These are phyloP conservation scores for Philopotamus ludificatus DNA, from an alignment of 1,140 invertebrate genomes.

Conservation along the genomic window DNA sequence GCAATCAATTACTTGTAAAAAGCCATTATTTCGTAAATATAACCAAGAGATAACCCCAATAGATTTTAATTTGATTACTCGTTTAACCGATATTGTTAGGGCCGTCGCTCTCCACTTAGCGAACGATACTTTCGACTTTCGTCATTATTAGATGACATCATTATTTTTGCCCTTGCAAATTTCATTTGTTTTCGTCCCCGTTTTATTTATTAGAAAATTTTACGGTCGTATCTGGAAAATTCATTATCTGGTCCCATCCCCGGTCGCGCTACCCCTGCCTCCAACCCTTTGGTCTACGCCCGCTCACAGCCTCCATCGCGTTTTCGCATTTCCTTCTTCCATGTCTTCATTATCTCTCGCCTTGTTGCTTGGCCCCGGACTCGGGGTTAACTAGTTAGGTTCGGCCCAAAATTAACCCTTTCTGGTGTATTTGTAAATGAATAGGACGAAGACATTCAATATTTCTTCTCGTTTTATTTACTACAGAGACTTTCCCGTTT, in stretches of 20 bases:
- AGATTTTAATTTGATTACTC: conserved; percentile 26
- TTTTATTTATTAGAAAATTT: conserved; percentile 37
- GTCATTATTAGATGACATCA: conserved; percentile 41
- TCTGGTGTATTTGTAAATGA: too few species aligned
- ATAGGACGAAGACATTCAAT: too few species aligned
- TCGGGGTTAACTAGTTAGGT: conserved; percentile 27
- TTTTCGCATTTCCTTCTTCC: conserved; percentile 6
- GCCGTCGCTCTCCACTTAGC: conserved; percentile 29
- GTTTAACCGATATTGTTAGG: neutral
- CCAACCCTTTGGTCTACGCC: too few species aligned
- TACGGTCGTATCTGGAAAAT: conserved; percentile 26
- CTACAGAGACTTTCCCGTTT: too few species aligned
- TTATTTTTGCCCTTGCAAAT: conserved; percentile 39
- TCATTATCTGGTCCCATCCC: conserved; percentile 8
- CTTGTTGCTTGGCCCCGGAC: conserved; percentile 12
- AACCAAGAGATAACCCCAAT: conserved; percentile 12
- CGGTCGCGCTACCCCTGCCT: neutral
- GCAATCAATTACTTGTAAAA: too few species aligned
- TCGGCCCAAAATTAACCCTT: conserved; percentile 28
- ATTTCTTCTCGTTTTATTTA: too few species aligned
- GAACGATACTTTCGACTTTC: conserved; percentile 37
- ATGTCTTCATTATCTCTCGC: conserved; percentile 16
- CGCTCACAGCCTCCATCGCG: neutral
- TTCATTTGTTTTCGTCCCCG: conserved; percentile 29
- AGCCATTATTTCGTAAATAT: neutral